Base-by-base conservation (phyloP, 2,888 invertebrate species). In the Agrochola macilenta region DNA sequence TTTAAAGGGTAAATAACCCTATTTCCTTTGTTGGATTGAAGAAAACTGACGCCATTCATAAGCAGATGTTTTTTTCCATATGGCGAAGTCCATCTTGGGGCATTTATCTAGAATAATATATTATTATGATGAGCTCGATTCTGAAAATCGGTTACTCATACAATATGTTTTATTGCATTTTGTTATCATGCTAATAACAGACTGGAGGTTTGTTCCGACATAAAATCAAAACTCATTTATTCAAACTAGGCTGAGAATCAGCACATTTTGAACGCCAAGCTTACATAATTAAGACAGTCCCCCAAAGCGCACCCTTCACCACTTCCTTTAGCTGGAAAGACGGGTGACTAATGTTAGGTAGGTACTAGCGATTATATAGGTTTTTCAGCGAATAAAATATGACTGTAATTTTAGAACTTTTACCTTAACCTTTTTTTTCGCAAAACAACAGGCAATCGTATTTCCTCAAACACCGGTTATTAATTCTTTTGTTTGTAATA, bases 1-100 rank as follows among this genome's bases (percentile, higher is more conserved):
- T 72, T 85, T 2, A 95, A 81, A 0, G 94, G 93, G 14, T 90
- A 87, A 2, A 8, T 93, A 64, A n/a, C 87, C 78, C 11, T 81
- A 78, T 43, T 91, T 86, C 54, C 87, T 83, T 14, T 89, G 82
- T 23, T 43, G 2, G 91, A 87, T 3, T 92, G 87, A 0, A 93
- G 64, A 26, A 91, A 94, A 77, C 95, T 95, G 0, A 91, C 90
- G 0, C 96, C 96, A 54, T 95, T 93, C 14, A 91, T 92, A 0
- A 96, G 88, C 4, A 93, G 79, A 81, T 95, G 93, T 4, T 91
- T 92, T 17, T 89, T 84, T 30, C 88, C 89, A 61, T 91, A 93
- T 0, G 93, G 92, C 12, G 89, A 91, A 0, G 91, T 90, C 90
- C 92, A 94, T 17, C 96, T 88, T 1, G 96, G 96, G 0, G 95